Percentiles rank a stretch among this genome's conserved stretches.
These are phyloP conservation scores for Baronia brevicornis DNA, from an alignment of 2,888 invertebrate species.

Conservation along the genomic window DNA sequence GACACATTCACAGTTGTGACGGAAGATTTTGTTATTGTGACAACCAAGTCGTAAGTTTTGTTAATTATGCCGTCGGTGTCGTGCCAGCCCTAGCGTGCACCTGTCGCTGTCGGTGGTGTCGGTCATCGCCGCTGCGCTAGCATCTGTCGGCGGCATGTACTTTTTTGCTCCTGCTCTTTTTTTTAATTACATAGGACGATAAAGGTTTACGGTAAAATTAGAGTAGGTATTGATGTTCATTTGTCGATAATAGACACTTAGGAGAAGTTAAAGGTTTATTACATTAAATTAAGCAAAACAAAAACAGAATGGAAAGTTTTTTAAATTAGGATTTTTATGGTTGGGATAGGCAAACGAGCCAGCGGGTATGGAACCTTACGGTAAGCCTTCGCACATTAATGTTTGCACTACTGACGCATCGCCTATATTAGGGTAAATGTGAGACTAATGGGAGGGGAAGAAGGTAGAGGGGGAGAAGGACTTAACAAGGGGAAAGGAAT, in stretches of 20 bases:
- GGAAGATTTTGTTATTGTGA: slow-evolving; percentile 2
- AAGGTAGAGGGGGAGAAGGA: too few species aligned
- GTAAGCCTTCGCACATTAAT: too few species aligned
- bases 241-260: slow-evolving; percentile 6
- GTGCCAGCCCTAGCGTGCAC: slow-evolving; percentile 57
- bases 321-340: too few species aligned
- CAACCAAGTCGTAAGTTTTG: slow-evolving; percentile 3
- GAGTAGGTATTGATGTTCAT: slow-evolving; percentile 3
- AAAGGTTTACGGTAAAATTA: slow-evolving; percentile 2
- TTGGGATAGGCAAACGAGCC: too few species aligned
- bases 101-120: slow-evolving; percentile 57
- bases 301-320: too few species aligned
- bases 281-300: too few species aligned
- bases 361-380: too few species aligned
- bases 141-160: slow-evolving; percentile 58
- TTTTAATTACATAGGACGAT: slow-evolving; percentile 47
- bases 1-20: background rate
- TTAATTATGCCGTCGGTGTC: slow-evolving; percentile 14
- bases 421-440: too few species aligned
- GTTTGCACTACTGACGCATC: too few species aligned
- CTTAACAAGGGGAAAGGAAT: too few species aligned
- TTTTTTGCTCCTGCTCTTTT: slow-evolving; percentile 39
- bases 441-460: too few species aligned
- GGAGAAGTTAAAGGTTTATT: slow-evolving; percentile 26
- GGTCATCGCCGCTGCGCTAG: slow-evolving; percentile 55